Conservation (phyloP, 2,888 invertebrate species). For the Ellobium chinense region DNA sequence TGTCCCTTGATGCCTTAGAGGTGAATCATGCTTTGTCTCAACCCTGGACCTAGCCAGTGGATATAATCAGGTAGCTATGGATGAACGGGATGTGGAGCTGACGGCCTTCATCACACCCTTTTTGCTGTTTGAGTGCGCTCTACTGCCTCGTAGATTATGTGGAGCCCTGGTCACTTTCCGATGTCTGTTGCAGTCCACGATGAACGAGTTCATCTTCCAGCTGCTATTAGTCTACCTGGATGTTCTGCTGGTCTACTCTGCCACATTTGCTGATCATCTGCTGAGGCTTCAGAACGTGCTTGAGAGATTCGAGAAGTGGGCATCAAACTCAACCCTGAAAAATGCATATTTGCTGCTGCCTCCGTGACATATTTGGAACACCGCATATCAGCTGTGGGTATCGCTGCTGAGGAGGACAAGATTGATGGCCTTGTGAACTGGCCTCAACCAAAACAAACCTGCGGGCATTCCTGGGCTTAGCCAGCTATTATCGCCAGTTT, state of each 20-base stretch:
- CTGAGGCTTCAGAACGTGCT: conserved; percentile 53
- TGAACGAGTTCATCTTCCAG: conserved; percentile 30
- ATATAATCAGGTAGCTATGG: conserved; percentile 15
- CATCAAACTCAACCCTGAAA: conserved; percentile 53
- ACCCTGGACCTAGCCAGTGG: too few species aligned
- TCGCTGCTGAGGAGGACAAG: conserved; percentile 28
- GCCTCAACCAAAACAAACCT: conserved; percentile 2
- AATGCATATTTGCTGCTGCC: conserved; percentile 46
- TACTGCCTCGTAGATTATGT: conserved; percentile 1
- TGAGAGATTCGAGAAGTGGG: too few species aligned
- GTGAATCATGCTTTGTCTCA: conserved; percentile 45
- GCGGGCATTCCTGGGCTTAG: conserved; percentile 48
- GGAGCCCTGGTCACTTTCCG: conserved; percentile 10
- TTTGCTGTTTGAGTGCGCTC: neutral
- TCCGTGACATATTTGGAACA: conserved; percentile 48
- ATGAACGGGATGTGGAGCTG: neutral
- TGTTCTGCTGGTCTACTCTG: conserved; percentile 54
- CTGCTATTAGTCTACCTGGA: conserved; percentile 56
- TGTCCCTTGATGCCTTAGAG: neutral
- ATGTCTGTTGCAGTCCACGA: conserved; percentile 48
- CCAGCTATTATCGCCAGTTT: conserved; percentile 49
- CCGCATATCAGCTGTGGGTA: conserved; percentile 25
- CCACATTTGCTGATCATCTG: conserved; percentile 50
- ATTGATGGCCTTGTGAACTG: conserved; percentile 29
- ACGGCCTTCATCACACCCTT: conserved; percentile 30